Evolutionary conservation across 2,797 vertebrate genomes (phyloP).

Genomic region (Falco berigora): DNA sequence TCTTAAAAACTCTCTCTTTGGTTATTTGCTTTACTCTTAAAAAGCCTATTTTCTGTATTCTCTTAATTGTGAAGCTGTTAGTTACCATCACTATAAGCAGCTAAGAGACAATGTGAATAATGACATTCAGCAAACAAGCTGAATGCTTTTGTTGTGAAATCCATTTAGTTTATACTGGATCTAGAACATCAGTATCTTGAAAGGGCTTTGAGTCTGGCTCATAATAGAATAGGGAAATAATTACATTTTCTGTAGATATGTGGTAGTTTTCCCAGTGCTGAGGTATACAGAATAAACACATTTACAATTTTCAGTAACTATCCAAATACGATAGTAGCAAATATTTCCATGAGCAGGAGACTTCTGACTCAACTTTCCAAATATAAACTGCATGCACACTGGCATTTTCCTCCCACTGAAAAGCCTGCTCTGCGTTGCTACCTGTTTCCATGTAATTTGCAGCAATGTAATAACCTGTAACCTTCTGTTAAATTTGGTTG

Average conservation of each 20-base stretch:
- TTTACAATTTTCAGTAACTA: background rate
- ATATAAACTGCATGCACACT: background rate
- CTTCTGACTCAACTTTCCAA: background rate
- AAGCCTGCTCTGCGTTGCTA: background rate
- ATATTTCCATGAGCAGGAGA: background rate
- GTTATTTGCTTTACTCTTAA: background rate
- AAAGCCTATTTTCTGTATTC: background rate
- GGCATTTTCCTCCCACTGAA: background rate
- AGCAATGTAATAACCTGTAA: background rate
- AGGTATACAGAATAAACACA: background rate
- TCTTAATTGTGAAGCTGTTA: background rate
- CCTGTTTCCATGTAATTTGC: background rate
- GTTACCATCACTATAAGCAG: background rate
- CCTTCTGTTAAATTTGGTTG: background rate
- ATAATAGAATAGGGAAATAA: background rate
- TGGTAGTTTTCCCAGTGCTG: background rate
- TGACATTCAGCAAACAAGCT: background rate
- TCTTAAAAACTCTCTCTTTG: background rate
- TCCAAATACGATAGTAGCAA: background rate
- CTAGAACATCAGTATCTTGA: background rate
- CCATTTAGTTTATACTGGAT: background rate
- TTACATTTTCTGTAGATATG: background rate
- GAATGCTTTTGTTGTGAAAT: background rate
- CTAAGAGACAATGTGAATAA: background rate
- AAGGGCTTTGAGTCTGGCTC: background rate